Evolutionary conservation across 2,888 invertebrate genomes (phyloP), one percentile per base, ranked within the genome.

Genomic region (Epistrophe eligans): DNA sequence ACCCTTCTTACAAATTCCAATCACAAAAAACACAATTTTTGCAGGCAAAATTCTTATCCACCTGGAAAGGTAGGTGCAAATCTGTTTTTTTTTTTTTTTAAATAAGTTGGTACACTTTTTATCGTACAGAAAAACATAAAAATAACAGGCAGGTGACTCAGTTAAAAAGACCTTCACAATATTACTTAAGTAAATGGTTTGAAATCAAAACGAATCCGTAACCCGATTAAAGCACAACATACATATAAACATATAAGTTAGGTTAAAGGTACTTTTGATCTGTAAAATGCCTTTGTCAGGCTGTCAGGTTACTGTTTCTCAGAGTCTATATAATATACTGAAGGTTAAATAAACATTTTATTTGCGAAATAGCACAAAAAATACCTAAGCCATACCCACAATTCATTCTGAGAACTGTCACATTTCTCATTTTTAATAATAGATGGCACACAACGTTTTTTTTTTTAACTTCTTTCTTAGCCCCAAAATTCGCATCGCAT

Each of bases 381-480:
- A 55, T 60, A 60, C 60, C 38, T 40, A 60, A 60, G 40, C 60
- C 40, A 60, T 24, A 40, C 32, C 66, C 66, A 67, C 70, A 55
- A 55, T 67, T 52, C 52, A 52, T 67, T 67, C 38, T 52, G 24
- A 67, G 67, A 67, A 67, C 67, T 70, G 70, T 70, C 70, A 70
- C 55, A 52, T 55, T 70, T 70, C 70, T 70, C 70, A 70, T 70
- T 70, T 70, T 70, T 70, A 70, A 70, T 70, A 70, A 70, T 70
- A 70, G 70, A 70, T 70, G 70, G 70, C 40, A 28, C 52, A 67
- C 38, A 67, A 28, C n/a, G 17, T 40, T 38, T 38, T 70, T 24
- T 55, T 70, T 24, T 40, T 24, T 24, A 55, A 70, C 52, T 55
- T 70, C 52, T 52, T 55, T 28, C 55, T 32, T 19, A 72, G 13